A percentile compares a stretch with the other conserved stretches of the same genome.
phyloP scores from a whole-genome alignment of 1,140 invertebrate genomes.

The Diuraphis noxia region DNA sequence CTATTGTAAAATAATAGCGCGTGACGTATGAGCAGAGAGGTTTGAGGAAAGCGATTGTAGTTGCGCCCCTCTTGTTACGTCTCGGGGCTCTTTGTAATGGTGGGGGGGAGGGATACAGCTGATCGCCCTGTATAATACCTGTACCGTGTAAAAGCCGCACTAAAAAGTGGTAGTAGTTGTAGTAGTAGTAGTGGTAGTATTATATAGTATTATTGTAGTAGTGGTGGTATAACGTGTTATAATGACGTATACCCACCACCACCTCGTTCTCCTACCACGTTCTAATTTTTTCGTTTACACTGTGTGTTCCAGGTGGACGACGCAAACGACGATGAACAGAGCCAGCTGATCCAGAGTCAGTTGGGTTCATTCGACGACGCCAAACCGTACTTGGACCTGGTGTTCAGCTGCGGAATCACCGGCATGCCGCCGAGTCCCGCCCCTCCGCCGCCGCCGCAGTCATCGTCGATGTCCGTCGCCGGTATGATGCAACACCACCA shows the following conservation, averaged over 20 bases:
- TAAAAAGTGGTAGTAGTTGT: not conserved
- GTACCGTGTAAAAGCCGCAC: not conserved
- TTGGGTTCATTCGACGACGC: conserved; percentile 51
- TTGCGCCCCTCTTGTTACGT: not conserved
- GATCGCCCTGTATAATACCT: not conserved
- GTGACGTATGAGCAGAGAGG: not conserved
- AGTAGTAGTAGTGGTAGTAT: not conserved
- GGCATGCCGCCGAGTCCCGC: conserved; percentile 47
- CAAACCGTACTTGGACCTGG: conserved; percentile 50
- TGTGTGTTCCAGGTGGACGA: conserved; percentile 49
- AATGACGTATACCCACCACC: not conserved
- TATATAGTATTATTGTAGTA: not conserved
- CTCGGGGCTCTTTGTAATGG: not conserved
- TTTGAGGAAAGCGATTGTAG: not conserved
- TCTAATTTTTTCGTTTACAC: not conserved
- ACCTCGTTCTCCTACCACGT: not conserved
- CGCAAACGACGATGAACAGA: conserved; percentile 43
- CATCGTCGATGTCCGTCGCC: not conserved
- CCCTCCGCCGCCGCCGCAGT: not conserved
- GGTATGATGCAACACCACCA: conserved; percentile 22
- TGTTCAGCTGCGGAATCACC: conserved; percentile 42
- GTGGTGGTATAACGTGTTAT: not conserved
- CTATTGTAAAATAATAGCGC: not conserved
- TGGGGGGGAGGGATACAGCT: not conserved
- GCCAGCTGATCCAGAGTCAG: conserved; percentile 51